Evolutionary conservation across 1,140 invertebrate genomes (phyloP), one percentile per base, ranked within the genome.

Genomic region (Thrips palmi): DNA sequence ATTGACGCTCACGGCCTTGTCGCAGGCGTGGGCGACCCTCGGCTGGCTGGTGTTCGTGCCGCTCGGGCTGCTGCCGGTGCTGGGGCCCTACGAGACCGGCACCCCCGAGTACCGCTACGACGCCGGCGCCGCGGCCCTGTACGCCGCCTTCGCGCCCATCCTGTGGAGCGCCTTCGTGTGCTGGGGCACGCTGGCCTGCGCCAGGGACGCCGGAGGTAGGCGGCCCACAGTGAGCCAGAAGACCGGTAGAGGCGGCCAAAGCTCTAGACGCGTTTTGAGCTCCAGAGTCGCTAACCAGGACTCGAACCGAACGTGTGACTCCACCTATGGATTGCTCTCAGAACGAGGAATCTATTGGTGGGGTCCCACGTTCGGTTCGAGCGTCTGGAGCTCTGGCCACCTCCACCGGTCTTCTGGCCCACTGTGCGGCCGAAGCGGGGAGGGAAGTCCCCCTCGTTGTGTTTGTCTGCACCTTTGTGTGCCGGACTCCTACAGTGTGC

Each of bases 281-380:
- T 11, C 71, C 77, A 47, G 67, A 71, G 17, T 75, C 76, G 1
- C 73, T 79, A n/a, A n/a, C n/a, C n/a, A n/a, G n/a, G n/a, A n/a
- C n/a, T n/a, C n/a, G n/a, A n/a, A n/a, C n/a, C n/a, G n/a, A n/a
- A n/a, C n/a, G n/a, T n/a, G n/a, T n/a, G n/a, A n/a, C n/a, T n/a
- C n/a, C n/a, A n/a, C n/a, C n/a, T n/a, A n/a, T n/a, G n/a, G n/a
- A n/a, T n/a, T n/a, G n/a, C n/a, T n/a, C n/a, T n/a, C n/a, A n/a
- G n/a, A n/a, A n/a, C n/a, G n/a, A n/a, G n/a, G n/a, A n/a, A n/a
- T n/a, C n/a, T n/a, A n/a, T n/a, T n/a, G n/a, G n/a, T n/a, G n/a
- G n/a, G n/a, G n/a, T n/a, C n/a, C n/a, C n/a, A n/a, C n/a, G n/a
- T n/a, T n/a, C n/a, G n/a, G n/a, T n/a, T n/a, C n/a, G n/a, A n/a